Percentiles rank a stretch among this genome's conserved stretches.
These are phyloP conservation scores for Phocoena phocoena DNA, from an alignment of 2,113 vertebrate genomes.

Conservation along the genomic window DNA sequence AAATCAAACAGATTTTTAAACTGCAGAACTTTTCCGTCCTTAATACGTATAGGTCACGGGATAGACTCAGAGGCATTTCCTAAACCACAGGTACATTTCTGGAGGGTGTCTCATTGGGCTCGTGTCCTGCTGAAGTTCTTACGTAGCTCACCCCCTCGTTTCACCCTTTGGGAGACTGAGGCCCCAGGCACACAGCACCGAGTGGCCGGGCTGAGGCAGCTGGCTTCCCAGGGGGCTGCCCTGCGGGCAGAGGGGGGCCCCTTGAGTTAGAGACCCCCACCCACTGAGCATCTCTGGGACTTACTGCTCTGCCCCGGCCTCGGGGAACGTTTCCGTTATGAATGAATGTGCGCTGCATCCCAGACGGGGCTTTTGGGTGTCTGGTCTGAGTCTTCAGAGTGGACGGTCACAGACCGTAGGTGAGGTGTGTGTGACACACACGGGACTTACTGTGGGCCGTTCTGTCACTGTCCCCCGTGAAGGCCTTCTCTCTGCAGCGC, in stretches of 20 bases:
- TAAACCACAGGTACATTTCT: fast-evolving
- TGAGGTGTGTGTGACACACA: neutral
- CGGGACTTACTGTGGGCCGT: fast-evolving
- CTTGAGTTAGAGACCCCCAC: fast-evolving
- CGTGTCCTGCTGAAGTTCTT: fast-evolving
- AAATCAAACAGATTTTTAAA: neutral
- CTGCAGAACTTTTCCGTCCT: neutral
- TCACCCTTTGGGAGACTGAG: neutral
- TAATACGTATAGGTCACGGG: fast-evolving
- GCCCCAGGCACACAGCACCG: neutral
- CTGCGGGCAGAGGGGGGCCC: fast-evolving
- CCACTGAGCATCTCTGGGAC: fast-evolving
- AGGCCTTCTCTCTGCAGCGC: neutral
- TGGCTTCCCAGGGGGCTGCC: neutral
- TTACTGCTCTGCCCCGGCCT: fast-evolving
- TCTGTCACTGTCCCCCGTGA: fast-evolving
- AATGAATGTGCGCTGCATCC: fast-evolving
- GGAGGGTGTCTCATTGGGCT: neutral
- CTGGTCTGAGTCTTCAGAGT: neutral
- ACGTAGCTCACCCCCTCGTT: neutral
- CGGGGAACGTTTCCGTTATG: fast-evolving
- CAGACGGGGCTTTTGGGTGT: fast-evolving
- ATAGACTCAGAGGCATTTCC: fast-evolving
- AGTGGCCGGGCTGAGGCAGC: fast-evolving
- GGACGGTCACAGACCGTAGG: fast-evolving